Evolutionary conservation across 1,140 invertebrate genomes (phyloP).

Genomic region (Nautilus pompilius): DNA sequence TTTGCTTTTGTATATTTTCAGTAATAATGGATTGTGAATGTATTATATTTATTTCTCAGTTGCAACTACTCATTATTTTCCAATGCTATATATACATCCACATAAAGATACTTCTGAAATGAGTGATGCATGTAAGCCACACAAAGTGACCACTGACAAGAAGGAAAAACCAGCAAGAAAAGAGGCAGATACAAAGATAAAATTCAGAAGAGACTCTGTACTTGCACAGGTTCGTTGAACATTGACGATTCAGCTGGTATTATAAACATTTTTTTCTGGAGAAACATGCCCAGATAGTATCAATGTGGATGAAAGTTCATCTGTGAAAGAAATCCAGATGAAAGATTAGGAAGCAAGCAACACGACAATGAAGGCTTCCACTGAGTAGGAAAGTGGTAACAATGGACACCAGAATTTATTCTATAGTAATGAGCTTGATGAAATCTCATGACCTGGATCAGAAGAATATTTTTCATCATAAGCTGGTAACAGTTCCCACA

Average conservation of each 20-base stretch:
- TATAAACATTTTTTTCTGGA: conserved; percentile 10
- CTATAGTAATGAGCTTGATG: conserved; percentile 4
- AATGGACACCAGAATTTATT: too few species aligned
- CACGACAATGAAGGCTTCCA: neutral
- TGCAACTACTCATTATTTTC: too few species aligned
- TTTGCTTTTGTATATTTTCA: too few species aligned
- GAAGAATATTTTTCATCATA: conserved; percentile 4
- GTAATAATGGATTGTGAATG: too few species aligned
- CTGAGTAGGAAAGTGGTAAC: too few species aligned
- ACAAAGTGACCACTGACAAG: conserved; percentile 1
- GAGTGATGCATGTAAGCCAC: neutral
- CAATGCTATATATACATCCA: conserved; percentile 10
- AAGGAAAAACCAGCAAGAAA: conserved; percentile 12
- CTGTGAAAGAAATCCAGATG: conserved; percentile 4
- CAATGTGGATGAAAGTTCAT: conserved; percentile 9
- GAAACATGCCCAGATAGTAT: conserved; percentile 4
- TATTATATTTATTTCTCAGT: too few species aligned
- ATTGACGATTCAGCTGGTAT: conserved; percentile 1
- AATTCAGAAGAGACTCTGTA: conserved; percentile 7
- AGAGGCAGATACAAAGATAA: too few species aligned
- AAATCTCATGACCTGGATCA: neutral
- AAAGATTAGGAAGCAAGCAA: neutral
- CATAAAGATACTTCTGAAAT: conserved; percentile 1
- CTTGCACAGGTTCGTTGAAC: conserved; percentile 6
- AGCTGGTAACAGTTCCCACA: conserved; percentile 4